Conservation (phyloP, 1,140 invertebrate genomes). For the Pseudomyrmex flavicornis region DNA sequence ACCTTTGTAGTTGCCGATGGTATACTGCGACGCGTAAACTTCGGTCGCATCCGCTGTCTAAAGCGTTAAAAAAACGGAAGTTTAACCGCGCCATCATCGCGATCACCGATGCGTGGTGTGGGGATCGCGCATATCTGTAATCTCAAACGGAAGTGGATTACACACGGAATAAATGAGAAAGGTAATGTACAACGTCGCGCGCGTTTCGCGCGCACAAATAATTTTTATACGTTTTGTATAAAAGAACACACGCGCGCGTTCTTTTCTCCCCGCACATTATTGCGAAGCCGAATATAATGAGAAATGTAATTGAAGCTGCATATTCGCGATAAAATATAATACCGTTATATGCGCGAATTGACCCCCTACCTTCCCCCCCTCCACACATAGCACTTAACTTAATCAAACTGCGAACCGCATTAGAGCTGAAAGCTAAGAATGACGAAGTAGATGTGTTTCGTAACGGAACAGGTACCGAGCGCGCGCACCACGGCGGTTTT, state of each 20-base stretch:
- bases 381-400: background rate
- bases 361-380: no score
- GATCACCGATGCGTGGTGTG: no score
- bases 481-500: slow-evolving; percentile 15
- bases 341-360: slow-evolving; percentile 32
- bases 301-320: slow-evolving; percentile 15
- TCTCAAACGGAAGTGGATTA: background rate
- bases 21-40: slow-evolving; percentile 44
- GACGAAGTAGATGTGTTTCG: slow-evolving; percentile 31
- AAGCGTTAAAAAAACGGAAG: slow-evolving; percentile 39
- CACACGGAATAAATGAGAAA: slow-evolving; percentile 6
- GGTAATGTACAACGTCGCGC: background rate
- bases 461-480: slow-evolving; percentile 24
- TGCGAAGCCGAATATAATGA: background rate
- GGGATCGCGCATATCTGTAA: slow-evolving; percentile 7
- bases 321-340: slow-evolving; percentile 16
- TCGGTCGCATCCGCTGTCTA: background rate
- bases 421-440: slow-evolving; percentile 35
- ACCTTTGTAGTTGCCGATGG: background rate
- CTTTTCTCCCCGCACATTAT: background rate
- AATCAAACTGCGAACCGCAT: slow-evolving; percentile 25
- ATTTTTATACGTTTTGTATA: background rate
- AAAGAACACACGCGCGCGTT: no score
- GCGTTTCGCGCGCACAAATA: background rate
- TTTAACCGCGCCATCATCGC: no score